Evolutionary conservation across 2,888 invertebrate genomes (phyloP), one percentile per base, ranked within the genome.

Genomic region (Nysson spinosus): DNA sequence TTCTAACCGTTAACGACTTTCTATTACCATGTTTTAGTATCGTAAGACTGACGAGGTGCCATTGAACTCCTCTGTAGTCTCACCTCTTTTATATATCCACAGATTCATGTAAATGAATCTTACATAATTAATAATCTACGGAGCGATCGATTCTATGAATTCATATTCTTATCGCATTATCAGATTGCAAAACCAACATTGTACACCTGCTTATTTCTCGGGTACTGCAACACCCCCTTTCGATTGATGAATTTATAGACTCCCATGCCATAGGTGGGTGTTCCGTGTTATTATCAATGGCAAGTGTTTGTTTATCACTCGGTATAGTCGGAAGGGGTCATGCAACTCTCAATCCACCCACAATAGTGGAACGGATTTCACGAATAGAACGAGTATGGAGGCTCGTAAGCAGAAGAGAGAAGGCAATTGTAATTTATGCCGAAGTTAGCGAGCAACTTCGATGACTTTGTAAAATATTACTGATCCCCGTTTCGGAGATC

Each of bases 381-480:
- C 54, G 55, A 51, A 51, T 24, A 49, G 65, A 58, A 66, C 37
- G 60, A 42, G 49, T 24, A 40, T 43, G 7, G 44, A 49, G 34
- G 42, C 24, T 34, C 4, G 3, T 20, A 24, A 6, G 44, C 28
- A 35, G 16, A 46, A 30, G 42, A 43, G 50, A 32, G 58, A 70
- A 60, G 35, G 62, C 49, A 56, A 72, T 73, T 70, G 78, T 84
- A 83, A 84, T 85, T 85, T 84, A 84, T 84, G 80, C 84, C 81
- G 68, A 84, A 83, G 82, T 84, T 82, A 82, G 83, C 81, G 81
- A 79, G 80, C 77, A 84, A 83, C 84, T 84, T 85, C 83, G 84
- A 84, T 85, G 84, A 85, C 84, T 84, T 82, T 78, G 83, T 85
- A 81, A 85, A 84, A 84, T 85, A 85, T 85, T 80, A 82, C 83